Conservation (phyloP, 2,888 invertebrate genomes). For the Nasonovia ribisnigri region DNA sequence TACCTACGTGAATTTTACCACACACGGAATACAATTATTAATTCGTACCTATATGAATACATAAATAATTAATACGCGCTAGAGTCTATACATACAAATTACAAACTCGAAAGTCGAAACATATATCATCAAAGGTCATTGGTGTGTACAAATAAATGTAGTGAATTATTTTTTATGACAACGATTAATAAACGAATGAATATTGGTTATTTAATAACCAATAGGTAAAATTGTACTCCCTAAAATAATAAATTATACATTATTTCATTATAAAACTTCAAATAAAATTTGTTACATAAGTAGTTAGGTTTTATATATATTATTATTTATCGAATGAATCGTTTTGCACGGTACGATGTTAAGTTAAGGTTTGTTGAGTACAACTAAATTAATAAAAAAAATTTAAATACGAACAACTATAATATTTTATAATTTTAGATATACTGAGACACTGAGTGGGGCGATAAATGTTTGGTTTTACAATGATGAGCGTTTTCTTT, state of each 20-base stretch:
- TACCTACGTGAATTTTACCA: neutral
- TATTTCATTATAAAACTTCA: neutral
- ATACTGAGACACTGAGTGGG: neutral
- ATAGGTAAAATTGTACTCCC: neutral
- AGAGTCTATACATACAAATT: neutral
- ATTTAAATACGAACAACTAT: neutral
- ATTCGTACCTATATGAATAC: neutral
- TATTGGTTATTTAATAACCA: neutral
- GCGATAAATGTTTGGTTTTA: neutral
- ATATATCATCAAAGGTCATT: neutral
- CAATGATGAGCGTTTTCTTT: neutral
- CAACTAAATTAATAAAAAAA: neutral
- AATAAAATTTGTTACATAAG: neutral
- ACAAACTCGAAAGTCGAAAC: neutral
- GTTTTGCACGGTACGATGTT: neutral
- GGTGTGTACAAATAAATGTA: neutral
- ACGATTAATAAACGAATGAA: neutral
- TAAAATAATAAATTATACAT: neutral
- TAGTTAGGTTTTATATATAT: neutral
- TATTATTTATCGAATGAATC: neutral
- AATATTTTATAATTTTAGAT: neutral
- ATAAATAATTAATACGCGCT: neutral
- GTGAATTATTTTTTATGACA: neutral
- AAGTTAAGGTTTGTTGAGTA: neutral
- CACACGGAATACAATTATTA: neutral